Evolutionary conservation across 2,797 vertebrate species (phyloP).

Genomic region (Sciaenops ocellatus): DNA sequence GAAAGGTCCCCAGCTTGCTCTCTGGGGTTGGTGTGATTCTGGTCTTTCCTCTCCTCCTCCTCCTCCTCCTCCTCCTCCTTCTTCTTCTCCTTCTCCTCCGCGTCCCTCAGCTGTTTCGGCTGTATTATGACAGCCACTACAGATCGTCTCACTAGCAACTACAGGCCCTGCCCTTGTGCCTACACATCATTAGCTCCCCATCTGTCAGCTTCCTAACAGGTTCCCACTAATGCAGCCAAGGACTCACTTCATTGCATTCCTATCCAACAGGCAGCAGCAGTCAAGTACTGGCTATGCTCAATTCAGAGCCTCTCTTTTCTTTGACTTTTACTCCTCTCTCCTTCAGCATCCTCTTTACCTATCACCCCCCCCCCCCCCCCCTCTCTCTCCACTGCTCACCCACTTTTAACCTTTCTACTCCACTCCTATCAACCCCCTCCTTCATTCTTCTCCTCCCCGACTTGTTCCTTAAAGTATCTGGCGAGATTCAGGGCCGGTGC

Average conservation of each 20-base stretch:
- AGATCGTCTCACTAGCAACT: constrained; percentile 77
- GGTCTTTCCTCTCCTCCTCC: constrained; percentile 36
- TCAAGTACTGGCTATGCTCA: not conserved
- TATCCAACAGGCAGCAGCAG: constrained; percentile 47
- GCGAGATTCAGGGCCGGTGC: constrained; percentile 58
- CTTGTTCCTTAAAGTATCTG: constrained; percentile 60
- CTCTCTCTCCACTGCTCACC: constrained; percentile 1
- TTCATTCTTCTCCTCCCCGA: constrained; percentile 23
- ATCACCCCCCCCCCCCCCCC: not conserved
- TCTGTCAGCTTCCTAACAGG: constrained; percentile 84
- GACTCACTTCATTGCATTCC: constrained; percentile 73
- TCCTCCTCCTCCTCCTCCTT: constrained; percentile 18
- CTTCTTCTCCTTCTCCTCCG: constrained; percentile 16
- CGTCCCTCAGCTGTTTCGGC: constrained; percentile 77
- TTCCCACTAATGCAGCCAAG: constrained; percentile 77
- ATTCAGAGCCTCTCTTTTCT: constrained; percentile 2
- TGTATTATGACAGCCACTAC: constrained; percentile 80
- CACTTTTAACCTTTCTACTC: constrained; percentile 49
- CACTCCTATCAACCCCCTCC: constrained; percentile 32
- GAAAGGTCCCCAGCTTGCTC: constrained; percentile 56
- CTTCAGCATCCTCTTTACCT: constrained; percentile 4
- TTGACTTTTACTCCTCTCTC: constrained; percentile 3
- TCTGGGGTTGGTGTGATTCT: constrained; percentile 44
- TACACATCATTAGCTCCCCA: constrained; percentile 81
- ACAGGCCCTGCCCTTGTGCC: constrained; percentile 74